phyloP scores from a whole-genome alignment of 2,113 vertebrate genomes.

The Nansenia antarctica region DNA sequence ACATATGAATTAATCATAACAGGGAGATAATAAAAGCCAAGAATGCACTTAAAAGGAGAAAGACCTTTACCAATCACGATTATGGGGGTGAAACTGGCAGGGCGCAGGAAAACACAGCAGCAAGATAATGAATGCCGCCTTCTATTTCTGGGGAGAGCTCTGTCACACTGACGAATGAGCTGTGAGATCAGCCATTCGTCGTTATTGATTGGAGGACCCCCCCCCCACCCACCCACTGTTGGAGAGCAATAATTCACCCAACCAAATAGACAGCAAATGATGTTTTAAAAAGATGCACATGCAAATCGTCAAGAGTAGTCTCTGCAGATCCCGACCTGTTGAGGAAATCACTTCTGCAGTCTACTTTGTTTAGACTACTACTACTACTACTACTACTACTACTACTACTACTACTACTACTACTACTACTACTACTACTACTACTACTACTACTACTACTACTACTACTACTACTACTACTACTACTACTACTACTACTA shows the following conservation, averaged over 20 bases:
- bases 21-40: slow-evolving; percentile 1
- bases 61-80: background rate
- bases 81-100: background rate
- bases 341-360: background rate
- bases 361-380: background rate
- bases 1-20: slow-evolving; percentile 10
- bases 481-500: background rate
- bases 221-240: background rate
- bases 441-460: background rate
- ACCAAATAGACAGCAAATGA: background rate
- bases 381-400: background rate
- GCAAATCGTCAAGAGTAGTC: background rate
- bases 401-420: background rate
- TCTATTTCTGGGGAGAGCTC: slow-evolving; percentile 16
- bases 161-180: slow-evolving; percentile 4
- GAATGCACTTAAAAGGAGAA: background rate
- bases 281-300: background rate
- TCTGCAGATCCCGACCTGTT: background rate
- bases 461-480: background rate
- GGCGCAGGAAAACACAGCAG: background rate
- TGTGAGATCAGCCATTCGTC: slow-evolving; percentile 2
- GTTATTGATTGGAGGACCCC: slow-evolving; percentile 12
- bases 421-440: background rate
- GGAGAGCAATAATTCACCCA: background rate
- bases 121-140: slow-evolving; percentile 2